Percentiles rank a stretch among this genome's conserved stretches.
Evolutionary conservation across 2,888 invertebrate genomes (phyloP).

Genomic region (Sminthurides aquaticus): DNA sequence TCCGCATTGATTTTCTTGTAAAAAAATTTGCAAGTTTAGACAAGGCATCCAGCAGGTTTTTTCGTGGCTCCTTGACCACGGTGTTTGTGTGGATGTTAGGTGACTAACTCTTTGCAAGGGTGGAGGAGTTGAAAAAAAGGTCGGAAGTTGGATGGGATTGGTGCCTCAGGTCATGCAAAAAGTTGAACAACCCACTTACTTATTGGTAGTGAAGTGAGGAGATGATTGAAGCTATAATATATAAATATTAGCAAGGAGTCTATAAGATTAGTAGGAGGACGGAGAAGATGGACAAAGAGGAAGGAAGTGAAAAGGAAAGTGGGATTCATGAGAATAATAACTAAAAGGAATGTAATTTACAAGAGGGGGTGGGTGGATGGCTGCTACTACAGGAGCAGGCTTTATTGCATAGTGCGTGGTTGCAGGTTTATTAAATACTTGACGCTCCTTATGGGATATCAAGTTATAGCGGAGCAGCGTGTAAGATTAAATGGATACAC

Average conservation of each 20-base stretch:
- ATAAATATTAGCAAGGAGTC: background rate
- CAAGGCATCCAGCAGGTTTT: background rate
- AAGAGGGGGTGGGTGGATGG: background rate
- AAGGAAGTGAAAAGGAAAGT: conserved; percentile 17
- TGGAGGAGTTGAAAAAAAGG: background rate
- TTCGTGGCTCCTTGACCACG: background rate
- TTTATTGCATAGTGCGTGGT: background rate
- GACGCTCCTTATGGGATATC: too few relatives aligned
- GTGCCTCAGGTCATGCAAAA: background rate
- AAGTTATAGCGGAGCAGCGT: too few relatives aligned
- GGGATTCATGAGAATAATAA: background rate
- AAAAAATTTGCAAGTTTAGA: background rate
- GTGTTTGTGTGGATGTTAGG: background rate
- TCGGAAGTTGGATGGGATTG: background rate
- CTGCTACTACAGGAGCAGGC: background rate
- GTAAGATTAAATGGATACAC: too few relatives aligned
- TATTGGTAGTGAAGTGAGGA: too few relatives aligned
- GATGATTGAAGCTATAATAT: too few relatives aligned
- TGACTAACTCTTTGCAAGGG: too few relatives aligned
- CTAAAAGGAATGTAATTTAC: background rate
- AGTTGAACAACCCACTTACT: background rate
- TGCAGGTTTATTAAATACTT: too few relatives aligned
- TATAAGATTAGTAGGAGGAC: background rate
- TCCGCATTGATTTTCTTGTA: too few relatives aligned
- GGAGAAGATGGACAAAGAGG: conserved; percentile 5